Evolutionary conservation across 2,888 invertebrate species (phyloP).

Genomic region (Agonopterix heracliana): DNA sequence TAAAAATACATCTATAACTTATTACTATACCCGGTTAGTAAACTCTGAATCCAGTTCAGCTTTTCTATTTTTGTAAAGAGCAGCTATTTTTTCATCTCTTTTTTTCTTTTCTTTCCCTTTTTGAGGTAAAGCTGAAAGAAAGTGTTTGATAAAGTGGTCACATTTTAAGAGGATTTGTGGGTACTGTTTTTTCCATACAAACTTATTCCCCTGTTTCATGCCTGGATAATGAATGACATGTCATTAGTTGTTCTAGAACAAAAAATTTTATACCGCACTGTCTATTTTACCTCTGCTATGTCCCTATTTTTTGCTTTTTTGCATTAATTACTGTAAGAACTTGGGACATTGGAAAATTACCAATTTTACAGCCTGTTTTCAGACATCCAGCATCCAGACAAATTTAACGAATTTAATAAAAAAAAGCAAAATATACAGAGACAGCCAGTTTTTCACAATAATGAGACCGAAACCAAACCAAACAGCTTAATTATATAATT

Average conservation of each 20-base stretch:
- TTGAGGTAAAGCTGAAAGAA: background rate
- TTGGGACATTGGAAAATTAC: no score
- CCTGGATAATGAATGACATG: background rate
- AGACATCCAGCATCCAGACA: no score
- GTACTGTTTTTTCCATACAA: background rate
- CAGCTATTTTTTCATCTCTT: slow-evolving; percentile 20
- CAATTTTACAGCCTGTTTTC: no score
- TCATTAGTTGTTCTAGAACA: background rate
- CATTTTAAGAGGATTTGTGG: background rate
- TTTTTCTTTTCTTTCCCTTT: slow-evolving; percentile 11
- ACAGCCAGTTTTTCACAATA: no score
- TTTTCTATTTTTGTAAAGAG: background rate
- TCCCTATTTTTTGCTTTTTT: no score
- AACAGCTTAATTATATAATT: no score
- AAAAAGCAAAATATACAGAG: no score
- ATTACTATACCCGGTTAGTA: background rate
- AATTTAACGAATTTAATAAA: no score
- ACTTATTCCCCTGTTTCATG: background rate
- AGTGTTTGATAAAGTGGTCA: background rate
- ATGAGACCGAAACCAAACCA: no score
- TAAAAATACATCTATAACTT: no score
- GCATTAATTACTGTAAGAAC: no score
- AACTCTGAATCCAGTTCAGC: background rate
- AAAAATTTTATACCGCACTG: background rate
- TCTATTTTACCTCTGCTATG: no score